Base-by-base conservation (phyloP, 2,888 invertebrate species). In the Formica aserva region DNA sequence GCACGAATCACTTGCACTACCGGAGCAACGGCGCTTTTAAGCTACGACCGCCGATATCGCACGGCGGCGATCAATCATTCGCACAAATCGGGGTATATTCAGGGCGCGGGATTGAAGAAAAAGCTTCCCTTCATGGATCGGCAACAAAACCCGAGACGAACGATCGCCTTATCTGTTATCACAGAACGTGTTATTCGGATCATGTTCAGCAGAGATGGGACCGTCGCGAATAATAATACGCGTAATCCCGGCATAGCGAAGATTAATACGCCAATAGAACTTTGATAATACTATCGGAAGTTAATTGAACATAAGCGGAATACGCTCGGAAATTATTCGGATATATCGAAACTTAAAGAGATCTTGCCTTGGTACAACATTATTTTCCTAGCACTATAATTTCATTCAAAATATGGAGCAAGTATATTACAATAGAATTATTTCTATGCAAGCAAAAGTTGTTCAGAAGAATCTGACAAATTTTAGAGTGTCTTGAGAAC, bases 71-170 rank as follows among this genome's bases (percentile, higher is more conserved):
- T 80, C 78, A 80, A 80, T 80, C 78, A 80, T 45, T 45, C 45
- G 45, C 78, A 62, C 69, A 71, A 48, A 71, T 80, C 26, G 60
- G n/a, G 22, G 22, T 32, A 60, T 32, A 80, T 80, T 80, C 78
- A 62, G 78, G 69, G 4, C 71, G 71, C 60, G 45, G 35, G 60
- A 80, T 80, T 62, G 69, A 62, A 65, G 78, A 80, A 80, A 80
- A 80, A 80, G 60, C 78, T 60, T 35, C 32, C 29, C 45, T 60
- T 5, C 41, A 22, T 32, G 45, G 69, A 60, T 60, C 9, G 78
- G 26, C 35, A 80, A 69, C 78, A 80, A 80, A 80, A 80, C 78
- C 78, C 69, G 60, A 48, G 78, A 80, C 69, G 78, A 32, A 60
- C 69, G 71, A 80, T 32, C 60, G 69, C 35, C 69, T 80, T 80